Evolutionary conservation across 1,140 invertebrate genomes (phyloP).

Genomic region (Eriocheir sinensis): DNA sequence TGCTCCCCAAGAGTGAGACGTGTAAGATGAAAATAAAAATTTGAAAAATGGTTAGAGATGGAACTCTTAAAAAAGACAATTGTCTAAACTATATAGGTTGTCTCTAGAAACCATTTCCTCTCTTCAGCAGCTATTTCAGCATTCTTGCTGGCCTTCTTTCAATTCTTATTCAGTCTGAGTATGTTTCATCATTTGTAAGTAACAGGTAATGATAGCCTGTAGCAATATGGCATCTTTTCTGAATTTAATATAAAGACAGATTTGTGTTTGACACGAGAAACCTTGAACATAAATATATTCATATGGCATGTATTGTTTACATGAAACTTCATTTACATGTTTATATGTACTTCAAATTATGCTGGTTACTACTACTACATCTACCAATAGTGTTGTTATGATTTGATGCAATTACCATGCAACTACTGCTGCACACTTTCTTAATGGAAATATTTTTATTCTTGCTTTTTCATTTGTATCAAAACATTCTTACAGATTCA

Average conservation of each 20-base stretch:
- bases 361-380: too few species aligned
- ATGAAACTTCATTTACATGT: too few species aligned
- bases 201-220: not conserved
- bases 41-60: not conserved
- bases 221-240: not conserved
- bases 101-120: not conserved
- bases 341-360: too few species aligned
- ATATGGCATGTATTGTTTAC: too few species aligned
- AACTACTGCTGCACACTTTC: not conserved
- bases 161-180: not conserved
- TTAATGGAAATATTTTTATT: too few species aligned
- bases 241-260: not conserved
- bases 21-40: too few species aligned
- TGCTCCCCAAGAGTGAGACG: too few species aligned
- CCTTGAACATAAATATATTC: not conserved
- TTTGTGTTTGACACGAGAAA: not conserved
- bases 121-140: not conserved
- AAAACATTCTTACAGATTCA: too few species aligned
- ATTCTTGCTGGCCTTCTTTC: not conserved
- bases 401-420: not conserved
- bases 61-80: not conserved
- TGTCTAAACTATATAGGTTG: not conserved
- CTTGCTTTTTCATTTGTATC: too few species aligned
- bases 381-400: not conserved
- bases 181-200: not conserved